Base-by-base conservation (phyloP, 1,140 invertebrate species). In the Gryon sp. region DNA sequence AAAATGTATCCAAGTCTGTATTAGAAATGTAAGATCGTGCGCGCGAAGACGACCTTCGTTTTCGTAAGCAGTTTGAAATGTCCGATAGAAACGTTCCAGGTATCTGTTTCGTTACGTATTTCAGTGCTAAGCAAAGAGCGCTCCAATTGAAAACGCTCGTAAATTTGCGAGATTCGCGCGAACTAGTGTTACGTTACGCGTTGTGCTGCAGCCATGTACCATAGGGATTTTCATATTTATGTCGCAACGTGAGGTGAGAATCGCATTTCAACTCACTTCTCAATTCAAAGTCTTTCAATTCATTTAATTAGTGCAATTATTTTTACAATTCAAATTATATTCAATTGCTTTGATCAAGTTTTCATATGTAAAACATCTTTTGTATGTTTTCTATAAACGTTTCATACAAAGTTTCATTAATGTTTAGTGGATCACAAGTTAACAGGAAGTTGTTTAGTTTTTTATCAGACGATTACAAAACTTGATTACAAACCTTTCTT, bases 11-110 rank as follows among this genome's bases (percentile, higher is more conserved):
- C 46, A 57, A 57, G 50, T 60, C 66, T 26, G 66, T 60, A 53
- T n/a, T n/a, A n/a, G 66, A 70, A 70, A 70, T 52, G 66, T 60
- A 50, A 11, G 24, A 20, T 38, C 34, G 28, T 41, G 52, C 26
- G 59, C 52, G 69, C 45, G 50, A 59, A 36, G 26, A 19, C 59
- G 52, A 55, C 69, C 69, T 73, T 65, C 59, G 55, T 14, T 57
- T 46, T 43, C 65, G 52, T 59, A 73, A 59, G 59, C 69, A 59
- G 30, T 65, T 63, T 73, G 69, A 63, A 59, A 65, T 73, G 59
- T 38, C 36, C 24, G 57, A 55, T 46, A 55, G 68, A 72, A 57
- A 48, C 68, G 48, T 59, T 65, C 59, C 69, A 73, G 59, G 69
- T 73, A 52, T 70, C 20, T 40, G 48, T 46, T 48, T 57, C 52